Conservation (phyloP, 2,797 vertebrate genomes). For the Prionace glauca region DNA sequence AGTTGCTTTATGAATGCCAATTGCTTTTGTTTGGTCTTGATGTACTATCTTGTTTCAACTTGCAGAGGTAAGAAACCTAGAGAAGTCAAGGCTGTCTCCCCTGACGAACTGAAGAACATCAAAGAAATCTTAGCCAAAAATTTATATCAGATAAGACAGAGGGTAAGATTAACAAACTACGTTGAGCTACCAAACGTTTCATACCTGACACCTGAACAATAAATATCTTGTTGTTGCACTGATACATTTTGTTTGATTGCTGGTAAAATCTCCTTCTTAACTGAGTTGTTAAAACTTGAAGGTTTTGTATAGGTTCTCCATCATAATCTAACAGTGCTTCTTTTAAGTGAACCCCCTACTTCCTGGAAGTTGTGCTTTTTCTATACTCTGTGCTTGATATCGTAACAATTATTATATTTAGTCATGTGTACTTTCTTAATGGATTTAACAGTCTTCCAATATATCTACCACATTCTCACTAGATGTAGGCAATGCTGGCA, state of each 20-base stretch:
- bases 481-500: not conserved
- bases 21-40: not conserved
- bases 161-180: conserved; percentile 61
- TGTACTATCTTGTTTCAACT: conserved; percentile 40
- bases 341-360: not conserved
- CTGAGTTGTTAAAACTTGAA: not conserved
- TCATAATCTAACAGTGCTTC: not conserved
- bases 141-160: conserved; percentile 90
- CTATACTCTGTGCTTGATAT: not conserved
- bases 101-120: conserved; percentile 77
- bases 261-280: not conserved
- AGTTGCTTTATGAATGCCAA: not conserved
- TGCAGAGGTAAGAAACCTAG: conserved; percentile 62
- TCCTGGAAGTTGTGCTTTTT: not conserved
- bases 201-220: not conserved
- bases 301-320: not conserved
- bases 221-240: not conserved
- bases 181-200: not conserved
- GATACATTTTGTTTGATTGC: no score
- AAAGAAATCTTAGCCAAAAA: conserved; percentile 86
- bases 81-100: conserved; percentile 65
- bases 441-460: not conserved
- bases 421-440: not conserved
- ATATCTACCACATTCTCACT: not conserved
- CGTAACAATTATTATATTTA: not conserved